Conservation (phyloP, 2,888 invertebrate genomes). For the Xestia sexstrigata region DNA sequence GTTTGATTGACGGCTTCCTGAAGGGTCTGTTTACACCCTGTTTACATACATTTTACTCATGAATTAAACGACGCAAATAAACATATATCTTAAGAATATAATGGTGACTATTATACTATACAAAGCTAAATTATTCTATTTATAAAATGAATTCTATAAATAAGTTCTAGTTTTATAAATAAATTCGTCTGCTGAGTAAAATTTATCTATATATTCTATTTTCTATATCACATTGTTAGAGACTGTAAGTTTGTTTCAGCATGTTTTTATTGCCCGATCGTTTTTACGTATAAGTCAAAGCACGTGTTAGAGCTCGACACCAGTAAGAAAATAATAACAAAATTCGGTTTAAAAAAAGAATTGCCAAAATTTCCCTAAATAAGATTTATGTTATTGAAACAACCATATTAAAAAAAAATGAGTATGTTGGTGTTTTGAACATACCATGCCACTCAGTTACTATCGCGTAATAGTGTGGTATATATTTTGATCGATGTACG, state of each 20-base stretch:
- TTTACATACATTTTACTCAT: not conserved
- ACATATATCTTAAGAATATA: not conserved
- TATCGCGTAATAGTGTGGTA: not conserved
- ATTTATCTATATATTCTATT: not conserved
- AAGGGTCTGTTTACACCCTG: not conserved
- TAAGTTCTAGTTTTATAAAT: too few relatives aligned
- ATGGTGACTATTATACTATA: not conserved
- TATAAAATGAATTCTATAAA: constrained; percentile 2
- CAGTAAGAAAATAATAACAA: too few relatives aligned
- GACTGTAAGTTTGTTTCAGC: not conserved
- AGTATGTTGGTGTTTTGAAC: too few relatives aligned
- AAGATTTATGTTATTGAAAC: too few relatives aligned
- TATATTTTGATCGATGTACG: not conserved
- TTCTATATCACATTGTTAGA: not conserved
- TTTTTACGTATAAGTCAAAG: not conserved
- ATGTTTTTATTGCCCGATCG: not conserved
- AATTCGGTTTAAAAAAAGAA: too few relatives aligned
- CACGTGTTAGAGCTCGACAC: too few relatives aligned
- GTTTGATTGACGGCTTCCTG: too few relatives aligned
- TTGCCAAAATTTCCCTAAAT: too few relatives aligned
- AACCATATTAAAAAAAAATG: too few relatives aligned
- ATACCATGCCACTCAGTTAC: too few relatives aligned
- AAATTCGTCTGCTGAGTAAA: not conserved
- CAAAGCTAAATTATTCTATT: too few relatives aligned
- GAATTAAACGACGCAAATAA: not conserved